These are phyloP conservation scores for Ridgeia piscesae DNA, from an alignment of 1,140 invertebrate genomes.

Conservation along the genomic window DNA sequence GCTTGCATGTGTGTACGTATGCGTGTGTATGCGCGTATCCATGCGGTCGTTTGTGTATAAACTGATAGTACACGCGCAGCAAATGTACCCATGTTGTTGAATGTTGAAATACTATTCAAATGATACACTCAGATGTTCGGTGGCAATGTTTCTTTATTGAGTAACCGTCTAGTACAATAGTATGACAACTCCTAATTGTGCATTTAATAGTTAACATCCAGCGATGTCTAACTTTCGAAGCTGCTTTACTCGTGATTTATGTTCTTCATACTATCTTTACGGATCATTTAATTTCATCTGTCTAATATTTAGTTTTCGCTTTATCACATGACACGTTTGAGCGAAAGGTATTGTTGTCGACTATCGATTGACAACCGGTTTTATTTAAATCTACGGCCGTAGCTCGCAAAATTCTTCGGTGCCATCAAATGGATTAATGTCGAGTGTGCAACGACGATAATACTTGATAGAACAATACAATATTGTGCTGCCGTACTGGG, in stretches of 20 bases:
- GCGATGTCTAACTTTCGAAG: background rate
- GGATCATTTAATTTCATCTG: background rate
- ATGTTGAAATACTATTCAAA: too few relatives aligned
- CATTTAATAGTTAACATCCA: background rate
- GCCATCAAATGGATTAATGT: background rate
- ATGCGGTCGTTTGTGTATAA: too few relatives aligned
- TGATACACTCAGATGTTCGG: too few relatives aligned
- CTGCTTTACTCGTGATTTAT: background rate
- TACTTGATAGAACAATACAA: background rate
- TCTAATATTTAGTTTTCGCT: background rate
- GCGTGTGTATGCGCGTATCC: too few relatives aligned
- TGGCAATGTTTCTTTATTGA: too few relatives aligned
- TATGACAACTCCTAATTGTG: too few relatives aligned
- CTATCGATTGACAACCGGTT: background rate
- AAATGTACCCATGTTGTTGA: too few relatives aligned
- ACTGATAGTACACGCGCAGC: too few relatives aligned
- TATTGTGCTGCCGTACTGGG: too few relatives aligned
- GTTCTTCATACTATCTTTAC: background rate
- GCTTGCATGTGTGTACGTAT: too few relatives aligned
- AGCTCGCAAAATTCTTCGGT: background rate
- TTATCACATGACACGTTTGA: background rate
- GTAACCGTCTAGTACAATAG: too few relatives aligned
- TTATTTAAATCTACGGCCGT: background rate
- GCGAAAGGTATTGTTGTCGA: background rate
- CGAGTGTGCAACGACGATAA: background rate